A percentile compares a stretch with the other conserved stretches of the same genome.
Conservation (phyloP, 30 jellyfish, hydroid and myxozoan species). For the Cassiopea andromeda region DNA sequence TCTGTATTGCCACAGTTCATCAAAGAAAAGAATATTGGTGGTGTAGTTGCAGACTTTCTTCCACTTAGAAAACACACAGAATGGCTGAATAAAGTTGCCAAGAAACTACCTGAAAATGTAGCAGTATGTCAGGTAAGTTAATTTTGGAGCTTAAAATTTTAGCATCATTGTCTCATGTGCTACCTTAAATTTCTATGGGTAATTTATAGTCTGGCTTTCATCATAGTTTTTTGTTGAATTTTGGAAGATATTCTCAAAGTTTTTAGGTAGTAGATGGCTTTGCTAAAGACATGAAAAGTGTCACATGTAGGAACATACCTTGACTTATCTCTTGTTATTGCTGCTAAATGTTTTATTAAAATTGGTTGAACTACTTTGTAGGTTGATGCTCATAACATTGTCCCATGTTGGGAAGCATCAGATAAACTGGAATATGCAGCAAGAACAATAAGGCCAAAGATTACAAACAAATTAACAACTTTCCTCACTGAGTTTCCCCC, state of each 20-base stretch:
- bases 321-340: too few species aligned
- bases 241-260: not conserved
- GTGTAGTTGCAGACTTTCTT: slow-evolving; percentile 79
- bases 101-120: slow-evolving; percentile 59
- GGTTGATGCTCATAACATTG: slow-evolving; percentile 93
- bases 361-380: not conserved
- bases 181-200: not conserved
- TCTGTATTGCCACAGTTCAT: slow-evolving; percentile 56
- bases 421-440: slow-evolving; percentile 89
- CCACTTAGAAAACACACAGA: slow-evolving; percentile 63
- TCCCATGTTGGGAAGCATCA: slow-evolving; percentile 93
- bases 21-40: slow-evolving; percentile 57
- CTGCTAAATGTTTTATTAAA: too few species aligned
- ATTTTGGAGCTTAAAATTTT: not conserved
- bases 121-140: slow-evolving; percentile 71
- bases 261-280: not conserved
- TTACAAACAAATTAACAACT: slow-evolving; percentile 53
- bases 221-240: not conserved
- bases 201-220: too few species aligned
- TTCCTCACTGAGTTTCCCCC: slow-evolving; percentile 84
- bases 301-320: too few species aligned
- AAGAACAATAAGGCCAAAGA: slow-evolving; percentile 93
- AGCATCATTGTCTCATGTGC: not conserved
- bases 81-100: slow-evolving; percentile 62
- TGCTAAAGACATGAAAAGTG: too few species aligned